A percentile compares a stretch with the other conserved stretches of the same genome.
phyloP scores from a whole-genome alignment of 2,797 vertebrate genomes.

The Ctenochaetus hawaiiensis region DNA sequence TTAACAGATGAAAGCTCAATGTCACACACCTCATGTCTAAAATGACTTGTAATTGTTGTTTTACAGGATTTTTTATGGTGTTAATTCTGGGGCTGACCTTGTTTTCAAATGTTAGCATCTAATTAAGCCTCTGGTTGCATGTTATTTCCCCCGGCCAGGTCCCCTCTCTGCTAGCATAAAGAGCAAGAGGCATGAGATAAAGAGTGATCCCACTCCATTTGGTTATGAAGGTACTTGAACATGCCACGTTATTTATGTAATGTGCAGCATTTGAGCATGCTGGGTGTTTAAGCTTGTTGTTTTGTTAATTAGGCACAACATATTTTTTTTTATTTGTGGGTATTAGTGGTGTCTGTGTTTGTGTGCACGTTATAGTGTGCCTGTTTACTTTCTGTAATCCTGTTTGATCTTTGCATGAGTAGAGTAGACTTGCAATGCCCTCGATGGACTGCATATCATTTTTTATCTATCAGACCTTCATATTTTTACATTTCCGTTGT shows the following conservation, averaged over 20 bases:
- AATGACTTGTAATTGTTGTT: not conserved
- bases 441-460: not conserved
- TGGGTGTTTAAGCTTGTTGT: not conserved
- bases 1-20: not conserved
- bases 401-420: constrained; percentile 52
- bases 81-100: too few relatives aligned
- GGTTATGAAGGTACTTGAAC: constrained; percentile 91
- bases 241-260: not conserved
- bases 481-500: not conserved
- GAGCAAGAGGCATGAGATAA: constrained; percentile 95
- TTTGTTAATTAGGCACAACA: not conserved
- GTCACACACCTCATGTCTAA: constrained; percentile 17
- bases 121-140: constrained; percentile 48
- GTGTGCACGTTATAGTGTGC: constrained; percentile 2
- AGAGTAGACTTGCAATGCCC: not conserved
- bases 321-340: not conserved
- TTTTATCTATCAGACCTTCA: not conserved
- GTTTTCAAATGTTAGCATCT: constrained; percentile 1
- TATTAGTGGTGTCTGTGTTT: not conserved
- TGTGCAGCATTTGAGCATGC: constrained; percentile 55
- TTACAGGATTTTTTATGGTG: not conserved
- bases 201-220: constrained; percentile 93
- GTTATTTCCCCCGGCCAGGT: constrained; percentile 83
- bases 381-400: constrained; percentile 3
- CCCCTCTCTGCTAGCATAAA: constrained; percentile 90